These are phyloP conservation scores for Zaprionus vittiger DNA, from an alignment of 1,140 invertebrate genomes.

Conservation along the genomic window DNA sequence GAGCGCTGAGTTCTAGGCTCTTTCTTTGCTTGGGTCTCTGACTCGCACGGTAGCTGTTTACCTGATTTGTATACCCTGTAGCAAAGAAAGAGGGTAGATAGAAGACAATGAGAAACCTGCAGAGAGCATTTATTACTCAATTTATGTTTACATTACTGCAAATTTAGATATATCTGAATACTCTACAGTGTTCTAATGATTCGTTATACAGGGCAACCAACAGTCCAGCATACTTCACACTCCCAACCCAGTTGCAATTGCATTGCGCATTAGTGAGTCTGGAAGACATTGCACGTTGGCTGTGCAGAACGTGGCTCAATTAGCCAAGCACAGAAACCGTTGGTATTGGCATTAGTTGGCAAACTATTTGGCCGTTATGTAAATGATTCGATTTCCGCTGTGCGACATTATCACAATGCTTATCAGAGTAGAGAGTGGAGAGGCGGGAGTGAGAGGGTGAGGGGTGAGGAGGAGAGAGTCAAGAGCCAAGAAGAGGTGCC, in stretches of 20 bases:
- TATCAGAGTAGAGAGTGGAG: slow-evolving; percentile 38
- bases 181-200: background rate
- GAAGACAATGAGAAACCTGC: background rate
- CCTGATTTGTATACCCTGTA: slow-evolving; percentile 24
- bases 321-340: slow-evolving; percentile 26
- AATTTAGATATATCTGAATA: background rate
- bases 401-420: slow-evolving; percentile 51
- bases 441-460: background rate
- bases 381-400: slow-evolving; percentile 69
- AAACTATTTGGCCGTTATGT: slow-evolving; percentile 49
- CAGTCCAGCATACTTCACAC: background rate
- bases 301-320: slow-evolving; percentile 49
- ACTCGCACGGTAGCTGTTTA: slow-evolving; percentile 15
- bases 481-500: slow-evolving; percentile 3
- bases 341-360: slow-evolving; percentile 9
- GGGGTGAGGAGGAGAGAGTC: background rate
- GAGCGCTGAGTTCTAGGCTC: background rate
- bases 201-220: background rate
- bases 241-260: background rate
- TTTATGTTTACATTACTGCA: background rate
- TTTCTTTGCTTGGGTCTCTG: background rate
- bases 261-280: slow-evolving; percentile 10
- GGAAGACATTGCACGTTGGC: slow-evolving; percentile 19
- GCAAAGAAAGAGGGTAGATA: background rate
- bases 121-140: background rate